phyloP scores from a whole-genome alignment of 2,797 vertebrate species.

The Aphelocoma californica region DNA sequence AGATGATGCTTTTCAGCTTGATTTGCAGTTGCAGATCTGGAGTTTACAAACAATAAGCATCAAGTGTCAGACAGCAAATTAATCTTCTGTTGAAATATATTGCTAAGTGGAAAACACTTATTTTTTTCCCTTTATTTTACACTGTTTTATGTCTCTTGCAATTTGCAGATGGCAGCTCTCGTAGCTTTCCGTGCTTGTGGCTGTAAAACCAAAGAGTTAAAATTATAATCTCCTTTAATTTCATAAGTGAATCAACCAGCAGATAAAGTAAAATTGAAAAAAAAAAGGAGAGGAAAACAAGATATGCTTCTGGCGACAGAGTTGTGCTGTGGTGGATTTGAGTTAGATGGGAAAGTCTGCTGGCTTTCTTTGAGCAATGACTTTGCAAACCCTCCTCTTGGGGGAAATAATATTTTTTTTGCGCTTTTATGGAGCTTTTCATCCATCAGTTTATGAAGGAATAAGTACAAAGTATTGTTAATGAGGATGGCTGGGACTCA shows the following conservation, averaged over 20 bases:
- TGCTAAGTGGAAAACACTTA: not conserved
- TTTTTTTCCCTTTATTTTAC: slow-evolving; percentile 14
- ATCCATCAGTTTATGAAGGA: slow-evolving; percentile 46
- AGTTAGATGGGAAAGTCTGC: slow-evolving; percentile 29
- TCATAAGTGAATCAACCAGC: slow-evolving; percentile 27
- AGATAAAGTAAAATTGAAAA: slow-evolving; percentile 37
- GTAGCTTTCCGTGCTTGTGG: not conserved
- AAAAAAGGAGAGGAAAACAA: not conserved
- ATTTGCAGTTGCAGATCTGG: not conserved
- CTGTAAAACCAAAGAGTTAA: slow-evolving; percentile 51
- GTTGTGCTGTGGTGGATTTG: slow-evolving; percentile 6
- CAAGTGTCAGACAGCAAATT: slow-evolving; percentile 37
- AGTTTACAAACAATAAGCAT: slow-evolving; percentile 38
- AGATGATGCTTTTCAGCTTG: slow-evolving; percentile 17
- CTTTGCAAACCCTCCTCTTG: slow-evolving; percentile 38
- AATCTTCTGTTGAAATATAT: slow-evolving; percentile 27
- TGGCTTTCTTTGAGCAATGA: slow-evolving; percentile 45
- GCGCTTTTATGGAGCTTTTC: slow-evolving; percentile 29
- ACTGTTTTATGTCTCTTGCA: slow-evolving; percentile 1
- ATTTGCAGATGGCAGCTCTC: slow-evolving; percentile 25
- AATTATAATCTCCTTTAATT: slow-evolving; percentile 42
- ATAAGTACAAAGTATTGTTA: slow-evolving; percentile 45
- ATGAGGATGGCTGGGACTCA: slow-evolving; percentile 43
- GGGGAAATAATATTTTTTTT: slow-evolving; percentile 16
- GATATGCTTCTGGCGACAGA: not conserved